phyloP scores from a whole-genome alignment of 2,888 invertebrate species.

The Lissonota sp. region DNA sequence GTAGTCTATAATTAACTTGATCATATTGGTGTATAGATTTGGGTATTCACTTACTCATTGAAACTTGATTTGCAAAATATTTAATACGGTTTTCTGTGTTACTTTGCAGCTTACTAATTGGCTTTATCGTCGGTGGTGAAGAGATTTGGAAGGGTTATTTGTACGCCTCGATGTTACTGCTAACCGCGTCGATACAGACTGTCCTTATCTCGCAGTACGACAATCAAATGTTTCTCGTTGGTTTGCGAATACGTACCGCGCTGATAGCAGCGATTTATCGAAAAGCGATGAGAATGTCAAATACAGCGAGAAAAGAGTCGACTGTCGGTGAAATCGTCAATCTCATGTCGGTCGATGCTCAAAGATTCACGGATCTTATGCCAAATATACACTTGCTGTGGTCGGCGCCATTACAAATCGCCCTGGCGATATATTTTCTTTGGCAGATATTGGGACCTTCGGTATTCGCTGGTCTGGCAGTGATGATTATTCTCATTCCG shows the following conservation, averaged over 20 bases:
- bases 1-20: no score
- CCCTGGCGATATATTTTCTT: conserved; percentile 92
- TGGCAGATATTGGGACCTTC: conserved; percentile 93
- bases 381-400: conserved; percentile 95
- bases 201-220: conserved; percentile 95
- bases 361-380: conserved; percentile 93
- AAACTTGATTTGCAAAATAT: no score
- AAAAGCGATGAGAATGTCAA: conserved; percentile 93
- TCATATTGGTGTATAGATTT: no score
- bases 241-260: conserved; percentile 95
- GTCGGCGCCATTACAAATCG: conserved; percentile 96
- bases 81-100: not conserved
- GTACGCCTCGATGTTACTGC: conserved; percentile 91
- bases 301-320: conserved; percentile 91
- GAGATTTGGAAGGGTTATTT: conserved; percentile 94
- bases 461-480: conserved; percentile 95
- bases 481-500: conserved; percentile 97
- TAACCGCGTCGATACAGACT: conserved; percentile 92
- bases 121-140: conserved; percentile 86
- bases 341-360: conserved; percentile 96
- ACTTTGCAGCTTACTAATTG: conserved; percentile 88
- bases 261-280: conserved; percentile 95
- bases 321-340: conserved; percentile 97
- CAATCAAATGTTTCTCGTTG: conserved; percentile 95
- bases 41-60: no score